Base-by-base conservation (phyloP, 2,113 vertebrate species). In the Passer montanus region DNA sequence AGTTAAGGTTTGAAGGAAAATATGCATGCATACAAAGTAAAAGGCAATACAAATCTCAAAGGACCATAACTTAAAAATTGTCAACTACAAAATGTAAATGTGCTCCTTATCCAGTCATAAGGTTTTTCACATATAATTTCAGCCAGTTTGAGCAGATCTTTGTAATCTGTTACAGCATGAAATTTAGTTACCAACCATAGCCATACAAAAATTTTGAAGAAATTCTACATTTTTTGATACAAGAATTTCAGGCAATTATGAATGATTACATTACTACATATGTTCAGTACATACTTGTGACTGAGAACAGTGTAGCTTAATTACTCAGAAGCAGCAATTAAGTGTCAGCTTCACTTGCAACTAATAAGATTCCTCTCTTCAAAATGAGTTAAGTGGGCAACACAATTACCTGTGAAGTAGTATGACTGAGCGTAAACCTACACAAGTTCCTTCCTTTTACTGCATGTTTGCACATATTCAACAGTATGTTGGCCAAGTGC, bases 51-150 rank as follows among this genome's bases (percentile, higher is more conserved):
- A 85, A 64, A 84, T 26, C 11, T 47, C 12, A 15, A 44, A 49
- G 31, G 26, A 31, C 9, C 0, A 0, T 35, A 56, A 70, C 7
- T 82, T 68, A 44, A 55, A 80, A 39, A 1, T 10, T 9, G 7
- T 27, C 6, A 30, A 30, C 27, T n/a, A 37, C n/a, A 67, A 68
- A 75, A 78, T 22, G 21, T 24, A 43, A 64, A 28, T 67, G 85
- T 55, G 10, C 6, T 83, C 10, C 41, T 82, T 60, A 63, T 13
- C 10, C 13, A 31, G 10, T 68, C 35, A 49, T 22, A 46, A 55
- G 39, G 0, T 9, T 43, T 89, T 88, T 60, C 60, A 59, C 20
- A 23, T 18, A 21, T 6, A 11, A 52, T 83, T 93, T 83, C 41
- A 79, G 21, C 11, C 21, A 37, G 6, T 52, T 83, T 68, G 15